Conservation (phyloP, 2,113 vertebrate genomes). For the Otus sunia region DNA sequence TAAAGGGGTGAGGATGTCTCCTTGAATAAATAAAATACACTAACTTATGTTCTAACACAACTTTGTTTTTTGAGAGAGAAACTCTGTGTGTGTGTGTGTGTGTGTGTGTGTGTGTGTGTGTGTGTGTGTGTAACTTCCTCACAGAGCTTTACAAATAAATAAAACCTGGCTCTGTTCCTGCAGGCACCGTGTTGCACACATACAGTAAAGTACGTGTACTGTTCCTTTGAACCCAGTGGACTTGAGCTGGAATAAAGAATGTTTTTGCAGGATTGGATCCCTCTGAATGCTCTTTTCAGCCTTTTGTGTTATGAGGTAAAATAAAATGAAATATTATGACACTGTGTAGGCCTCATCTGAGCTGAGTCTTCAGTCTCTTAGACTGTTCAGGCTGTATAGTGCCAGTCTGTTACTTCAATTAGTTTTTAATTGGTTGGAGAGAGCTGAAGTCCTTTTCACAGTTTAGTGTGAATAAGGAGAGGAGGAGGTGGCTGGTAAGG, state of each 20-base stretch:
- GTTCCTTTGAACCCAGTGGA: background rate
- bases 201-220: background rate
- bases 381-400: background rate
- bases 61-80: background rate
- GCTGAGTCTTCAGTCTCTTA: background rate
- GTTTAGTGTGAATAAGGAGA: constrained; percentile 11
- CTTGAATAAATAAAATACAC: background rate
- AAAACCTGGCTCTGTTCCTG: background rate
- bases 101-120: too few species aligned
- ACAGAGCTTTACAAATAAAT: background rate
- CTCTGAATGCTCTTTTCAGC: background rate
- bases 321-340: constrained; percentile 27
- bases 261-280: background rate
- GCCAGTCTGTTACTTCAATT: constrained; percentile 24
- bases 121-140: background rate
- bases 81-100: background rate
- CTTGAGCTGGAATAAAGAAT: background rate
- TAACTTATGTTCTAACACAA: background rate
- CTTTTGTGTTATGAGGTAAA: background rate
- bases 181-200: background rate
- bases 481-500: constrained; percentile 5
- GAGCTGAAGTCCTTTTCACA: constrained; percentile 50
- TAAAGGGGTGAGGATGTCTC: background rate
- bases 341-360: background rate
- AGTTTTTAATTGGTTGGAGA: constrained; percentile 47